phyloP scores from a whole-genome alignment of 64 coral and sea anemone species.

The Dendrophyllia cribrosa region DNA sequence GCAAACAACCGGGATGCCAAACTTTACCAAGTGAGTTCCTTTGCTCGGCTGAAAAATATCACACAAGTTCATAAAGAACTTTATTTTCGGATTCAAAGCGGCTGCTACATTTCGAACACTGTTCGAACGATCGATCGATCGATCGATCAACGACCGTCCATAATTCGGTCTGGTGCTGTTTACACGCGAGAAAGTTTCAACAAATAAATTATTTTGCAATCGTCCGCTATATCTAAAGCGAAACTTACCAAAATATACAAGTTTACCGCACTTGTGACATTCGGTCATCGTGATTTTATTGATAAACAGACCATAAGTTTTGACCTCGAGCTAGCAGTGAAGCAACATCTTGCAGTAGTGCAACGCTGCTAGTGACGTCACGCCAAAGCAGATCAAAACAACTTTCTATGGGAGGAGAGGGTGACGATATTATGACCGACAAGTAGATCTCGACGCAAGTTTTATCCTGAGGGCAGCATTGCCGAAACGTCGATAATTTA shows the following conservation, averaged over 20 bases:
- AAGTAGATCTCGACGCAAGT: not conserved
- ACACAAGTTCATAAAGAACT: not conserved
- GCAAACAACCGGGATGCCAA: conserved; percentile 95
- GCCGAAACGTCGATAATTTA: too few species aligned
- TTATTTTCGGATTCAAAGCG: not conserved
- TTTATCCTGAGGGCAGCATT: too few species aligned
- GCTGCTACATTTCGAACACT: not conserved
- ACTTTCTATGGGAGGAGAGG: not conserved
- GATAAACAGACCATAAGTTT: not conserved
- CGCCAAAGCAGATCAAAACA: conserved; percentile 40
- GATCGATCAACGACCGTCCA: not conserved
- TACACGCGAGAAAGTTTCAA: not conserved
- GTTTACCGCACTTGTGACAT: conserved; percentile 97
- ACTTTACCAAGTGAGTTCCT: conserved; percentile 97
- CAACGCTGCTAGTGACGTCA: conserved; percentile 61
- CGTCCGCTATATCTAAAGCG: not conserved
- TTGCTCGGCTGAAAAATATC: conserved; percentile 86
- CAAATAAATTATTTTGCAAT: conserved; percentile 4
- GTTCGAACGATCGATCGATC: too few species aligned
- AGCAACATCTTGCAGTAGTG: not conserved
- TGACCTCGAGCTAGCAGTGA: not conserved
- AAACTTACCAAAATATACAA: conserved; percentile 97
- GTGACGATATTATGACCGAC: too few species aligned
- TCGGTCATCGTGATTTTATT: conserved; percentile 79
- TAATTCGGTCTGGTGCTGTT: too few species aligned